These are phyloP conservation scores for Sebastes oblongus DNA, from an alignment of 2,797 vertebrate genomes.

Conservation along the genomic window DNA sequence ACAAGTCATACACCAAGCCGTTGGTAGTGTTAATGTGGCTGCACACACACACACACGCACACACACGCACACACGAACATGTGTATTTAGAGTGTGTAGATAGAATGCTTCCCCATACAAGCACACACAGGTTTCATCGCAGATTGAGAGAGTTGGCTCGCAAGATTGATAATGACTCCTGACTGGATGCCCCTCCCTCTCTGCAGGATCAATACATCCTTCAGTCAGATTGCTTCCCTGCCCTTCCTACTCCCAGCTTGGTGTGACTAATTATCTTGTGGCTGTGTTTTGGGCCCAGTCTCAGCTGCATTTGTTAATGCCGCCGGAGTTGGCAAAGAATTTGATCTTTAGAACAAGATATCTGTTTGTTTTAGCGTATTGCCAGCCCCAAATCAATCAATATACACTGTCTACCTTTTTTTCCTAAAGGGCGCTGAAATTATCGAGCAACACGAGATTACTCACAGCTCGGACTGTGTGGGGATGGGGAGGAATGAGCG, in stretches of 20 bases:
- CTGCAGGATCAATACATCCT: constrained; percentile 80
- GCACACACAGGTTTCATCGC: constrained; percentile 70
- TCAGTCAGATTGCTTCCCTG: constrained; percentile 81
- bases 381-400: constrained; percentile 59
- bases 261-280: constrained; percentile 83
- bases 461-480: constrained; percentile 12
- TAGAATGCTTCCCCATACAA: constrained; percentile 51
- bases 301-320: constrained; percentile 74
- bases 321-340: constrained; percentile 55
- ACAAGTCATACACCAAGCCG: constrained; percentile 73
- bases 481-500: neutral
- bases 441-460: constrained; percentile 53
- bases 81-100: constrained; percentile 48
- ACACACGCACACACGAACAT: neutral
- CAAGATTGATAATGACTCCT: constrained; percentile 81
- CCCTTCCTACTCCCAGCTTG: constrained; percentile 69
- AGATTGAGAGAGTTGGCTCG: constrained; percentile 74
- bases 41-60: neutral
- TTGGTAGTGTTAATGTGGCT: constrained; percentile 68
- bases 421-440: constrained; percentile 51
- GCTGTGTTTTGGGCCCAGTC: constrained; percentile 71
- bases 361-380: constrained; percentile 70
- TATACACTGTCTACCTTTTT: constrained; percentile 62
- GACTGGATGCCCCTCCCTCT: constrained; percentile 73
- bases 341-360: constrained; percentile 68